Evolutionary conservation across 2,113 vertebrate species (phyloP), one percentile per base, ranked within the genome.

Genomic region (Leptodactylus fuscus): DNA sequence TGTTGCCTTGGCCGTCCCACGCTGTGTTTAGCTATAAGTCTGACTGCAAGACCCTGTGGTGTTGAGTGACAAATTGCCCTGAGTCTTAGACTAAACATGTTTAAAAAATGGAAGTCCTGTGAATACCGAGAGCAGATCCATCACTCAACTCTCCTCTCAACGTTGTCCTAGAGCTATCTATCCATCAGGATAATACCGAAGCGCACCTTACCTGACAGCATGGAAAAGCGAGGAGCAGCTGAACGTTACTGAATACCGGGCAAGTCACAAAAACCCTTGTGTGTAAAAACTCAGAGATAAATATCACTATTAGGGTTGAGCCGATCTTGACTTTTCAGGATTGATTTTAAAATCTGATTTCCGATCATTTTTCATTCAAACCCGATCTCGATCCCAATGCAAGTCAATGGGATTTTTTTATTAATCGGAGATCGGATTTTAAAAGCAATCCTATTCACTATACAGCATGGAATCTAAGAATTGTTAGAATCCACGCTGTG

Each of bases 61-160:
- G 84, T 80, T 85, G 84, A 85, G 65, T 85, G 84, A 85, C 84
- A 85, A 80, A 85, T 85, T 85, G 84, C 84, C 81, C 76, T 34
- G 53, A 70, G 65, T 73, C 76, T 80, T 29, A 85, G 84, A 80
- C 84, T 85, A 85, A 85, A 85, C 84, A 85, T 85, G 76, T 85
- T 80, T 85, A 85, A 85, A 85, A 85, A 80, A 85, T 85, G 65
- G 84, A 85, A 85, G 65, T 85, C 84, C 76, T 73, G 75, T 85
- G 58, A 79, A 79, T 49, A 67, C 60, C 51, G 29, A 85, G 46
- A 79, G 48, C 62, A 70, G 62, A 79, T 79, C 83, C 83, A 70
- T 85, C 83, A 85, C 75, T 78, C 83, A 78, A n/a, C 32, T 67
- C 83, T 80, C 44, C 83, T 51, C 81, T 71, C 32, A 85, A 58